phyloP scores from a whole-genome alignment of 2,797 vertebrate genomes.

The Alectoris magna region DNA sequence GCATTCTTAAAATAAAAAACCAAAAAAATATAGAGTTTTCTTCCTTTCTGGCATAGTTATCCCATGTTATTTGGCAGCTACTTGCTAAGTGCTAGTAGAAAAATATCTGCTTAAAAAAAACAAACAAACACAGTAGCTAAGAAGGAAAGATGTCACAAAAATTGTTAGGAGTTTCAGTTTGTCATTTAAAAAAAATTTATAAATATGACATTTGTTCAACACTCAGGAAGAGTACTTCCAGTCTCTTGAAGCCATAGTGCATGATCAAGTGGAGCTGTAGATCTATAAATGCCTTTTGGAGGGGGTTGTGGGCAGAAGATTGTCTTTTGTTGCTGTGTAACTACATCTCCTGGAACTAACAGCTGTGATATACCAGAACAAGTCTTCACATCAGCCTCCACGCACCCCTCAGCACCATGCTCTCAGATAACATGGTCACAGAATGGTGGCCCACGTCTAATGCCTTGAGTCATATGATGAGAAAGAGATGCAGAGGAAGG shows the following conservation, averaged over 20 bases:
- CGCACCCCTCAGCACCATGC: background rate
- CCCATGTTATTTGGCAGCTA: background rate
- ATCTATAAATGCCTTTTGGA: background rate
- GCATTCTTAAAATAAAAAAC: too few relatives aligned
- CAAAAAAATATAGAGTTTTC: background rate
- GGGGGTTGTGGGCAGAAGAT: background rate
- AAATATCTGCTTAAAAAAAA: background rate
- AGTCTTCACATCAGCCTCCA: background rate
- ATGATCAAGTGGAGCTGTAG: background rate
- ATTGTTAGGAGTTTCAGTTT: background rate
- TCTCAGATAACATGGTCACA: background rate
- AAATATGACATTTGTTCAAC: background rate
- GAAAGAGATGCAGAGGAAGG: background rate
- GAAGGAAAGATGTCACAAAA: rapidly evolving
- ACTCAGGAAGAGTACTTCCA: background rate
- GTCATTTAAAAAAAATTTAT: background rate
- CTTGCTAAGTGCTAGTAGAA: background rate
- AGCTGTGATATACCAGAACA: background rate
- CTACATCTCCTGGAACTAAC: background rate
- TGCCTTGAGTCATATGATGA: background rate
- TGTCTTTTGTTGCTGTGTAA: background rate
- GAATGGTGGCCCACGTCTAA: background rate
- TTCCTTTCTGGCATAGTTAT: background rate
- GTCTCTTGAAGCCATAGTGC: background rate
- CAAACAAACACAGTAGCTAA: background rate